These are phyloP conservation scores for Ophion ellenae DNA, from an alignment of 2,888 invertebrate genomes.

Conservation along the genomic window DNA sequence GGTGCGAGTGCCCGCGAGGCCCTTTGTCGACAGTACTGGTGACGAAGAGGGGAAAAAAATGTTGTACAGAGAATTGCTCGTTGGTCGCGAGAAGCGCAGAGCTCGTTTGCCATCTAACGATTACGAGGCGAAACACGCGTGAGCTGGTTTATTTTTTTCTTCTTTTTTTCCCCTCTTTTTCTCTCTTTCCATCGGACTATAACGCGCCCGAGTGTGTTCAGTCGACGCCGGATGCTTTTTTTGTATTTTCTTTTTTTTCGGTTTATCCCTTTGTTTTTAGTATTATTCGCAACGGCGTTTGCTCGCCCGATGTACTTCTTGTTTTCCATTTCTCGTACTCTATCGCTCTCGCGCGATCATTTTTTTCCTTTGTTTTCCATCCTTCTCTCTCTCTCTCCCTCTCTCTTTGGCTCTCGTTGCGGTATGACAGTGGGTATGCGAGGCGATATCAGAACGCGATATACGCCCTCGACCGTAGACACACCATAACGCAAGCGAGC, in stretches of 20 bases:
- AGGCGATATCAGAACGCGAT: conserved; percentile 55
- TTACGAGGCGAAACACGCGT: conserved; percentile 61
- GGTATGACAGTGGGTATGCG: conserved; percentile 46
- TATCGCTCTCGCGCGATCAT: conserved; percentile 1
- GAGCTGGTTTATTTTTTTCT: conserved; percentile 67
- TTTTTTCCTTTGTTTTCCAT: conserved; percentile 11
- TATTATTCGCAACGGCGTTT: conserved; percentile 51
- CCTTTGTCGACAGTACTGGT: conserved; percentile 12
- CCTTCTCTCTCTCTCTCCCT: conserved; percentile 13
- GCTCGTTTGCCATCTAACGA: conserved; percentile 57
- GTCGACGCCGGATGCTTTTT: background rate
- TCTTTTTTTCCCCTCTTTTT: conserved; percentile 71
- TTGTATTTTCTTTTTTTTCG: conserved; percentile 18
- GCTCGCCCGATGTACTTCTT: conserved; percentile 49
- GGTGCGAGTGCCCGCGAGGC: background rate
- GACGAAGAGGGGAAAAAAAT: background rate
- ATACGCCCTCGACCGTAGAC: conserved; percentile 28
- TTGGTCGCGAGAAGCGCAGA: conserved; percentile 29
- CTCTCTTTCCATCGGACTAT: background rate
- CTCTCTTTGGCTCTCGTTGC: conserved; percentile 8
- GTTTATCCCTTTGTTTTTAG: conserved; percentile 25
- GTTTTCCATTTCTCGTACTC: conserved; percentile 43
- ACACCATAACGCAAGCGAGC: conserved; percentile 46
- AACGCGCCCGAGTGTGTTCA: background rate
- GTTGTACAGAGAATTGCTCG: conserved; percentile 17